phyloP scores from a whole-genome alignment of 2,888 invertebrate genomes.

The Dasypogon diadema region DNA sequence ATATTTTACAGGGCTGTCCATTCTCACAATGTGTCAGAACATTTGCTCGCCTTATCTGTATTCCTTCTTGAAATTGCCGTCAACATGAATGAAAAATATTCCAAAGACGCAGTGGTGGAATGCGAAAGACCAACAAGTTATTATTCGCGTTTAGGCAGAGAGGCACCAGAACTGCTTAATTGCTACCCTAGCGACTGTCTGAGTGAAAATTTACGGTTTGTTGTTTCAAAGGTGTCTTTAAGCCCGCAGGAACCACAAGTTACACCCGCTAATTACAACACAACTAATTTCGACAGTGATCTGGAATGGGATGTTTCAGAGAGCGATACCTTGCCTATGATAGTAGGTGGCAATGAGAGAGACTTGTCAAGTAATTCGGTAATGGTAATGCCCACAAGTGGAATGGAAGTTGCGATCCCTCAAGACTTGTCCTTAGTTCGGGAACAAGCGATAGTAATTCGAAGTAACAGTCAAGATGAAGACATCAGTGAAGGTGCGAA shows the following conservation, averaged over 20 bases:
- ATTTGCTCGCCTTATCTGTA: slow-evolving; percentile 86
- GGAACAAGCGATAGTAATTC: slow-evolving; percentile 65
- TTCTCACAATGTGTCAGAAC: slow-evolving; percentile 83
- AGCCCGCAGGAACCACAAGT: slow-evolving; percentile 72
- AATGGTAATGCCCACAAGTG: slow-evolving; percentile 60
- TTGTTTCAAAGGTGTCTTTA: slow-evolving; percentile 75
- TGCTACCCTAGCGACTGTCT: slow-evolving; percentile 82
- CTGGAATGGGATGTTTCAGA: slow-evolving; percentile 82
- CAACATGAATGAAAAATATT: slow-evolving; percentile 66
- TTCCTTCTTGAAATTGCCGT: slow-evolving; percentile 90
- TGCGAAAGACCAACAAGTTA: slow-evolving; percentile 56
- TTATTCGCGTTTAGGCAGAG: slow-evolving; percentile 62
- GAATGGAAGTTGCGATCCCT: slow-evolving; percentile 69
- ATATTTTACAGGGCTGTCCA: slow-evolving; percentile 88
- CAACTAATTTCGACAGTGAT: slow-evolving; percentile 77
- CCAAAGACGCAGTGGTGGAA: slow-evolving; percentile 59
- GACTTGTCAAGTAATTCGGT: slow-evolving; percentile 55
- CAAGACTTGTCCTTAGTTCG: slow-evolving; percentile 68
- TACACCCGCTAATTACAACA: slow-evolving; percentile 71
- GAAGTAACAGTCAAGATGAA: slow-evolving; percentile 63
- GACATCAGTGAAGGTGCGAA: slow-evolving; percentile 60
- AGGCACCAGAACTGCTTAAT: slow-evolving; percentile 68
- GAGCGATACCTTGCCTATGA: slow-evolving; percentile 70
- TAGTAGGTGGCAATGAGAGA: slow-evolving; percentile 62
- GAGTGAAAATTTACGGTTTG: slow-evolving; percentile 80